These are phyloP conservation scores for Plagiodera versicolora DNA, from an alignment of 2,888 invertebrate genomes.

Conservation along the genomic window DNA sequence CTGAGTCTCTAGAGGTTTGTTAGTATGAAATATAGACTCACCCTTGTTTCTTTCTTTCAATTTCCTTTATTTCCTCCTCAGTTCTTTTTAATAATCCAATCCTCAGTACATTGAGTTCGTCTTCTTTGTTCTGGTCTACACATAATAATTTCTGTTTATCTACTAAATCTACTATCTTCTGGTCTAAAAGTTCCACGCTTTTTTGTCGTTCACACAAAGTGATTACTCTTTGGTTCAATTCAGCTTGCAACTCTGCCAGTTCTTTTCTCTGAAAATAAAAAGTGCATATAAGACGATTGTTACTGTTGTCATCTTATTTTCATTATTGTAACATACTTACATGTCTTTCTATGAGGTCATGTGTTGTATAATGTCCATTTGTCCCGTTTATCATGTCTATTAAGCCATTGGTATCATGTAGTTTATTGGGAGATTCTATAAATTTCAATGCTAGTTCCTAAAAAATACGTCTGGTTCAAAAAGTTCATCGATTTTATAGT, in stretches of 20 bases:
- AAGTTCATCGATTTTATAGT: no score
- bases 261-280: conserved; percentile 66
- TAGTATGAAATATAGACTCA: no score
- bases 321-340: no score
- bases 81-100: conserved; percentile 55
- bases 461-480: conserved; percentile 25
- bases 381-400: conserved; percentile 67
- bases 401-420: conserved; percentile 64
- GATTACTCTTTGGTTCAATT: conserved; percentile 65
- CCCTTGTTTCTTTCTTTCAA: conserved; percentile 59
- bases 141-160: conserved; percentile 59
- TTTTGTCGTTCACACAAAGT: conserved; percentile 65
- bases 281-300: no score
- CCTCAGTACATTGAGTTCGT: conserved; percentile 50
- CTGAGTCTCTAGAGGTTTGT: no score
- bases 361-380: conserved; percentile 68
- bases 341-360: conserved; percentile 71
- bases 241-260: conserved; percentile 68
- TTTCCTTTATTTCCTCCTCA: conserved; percentile 57
- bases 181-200: conserved; percentile 71
- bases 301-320: no score
- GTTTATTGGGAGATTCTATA: conserved; percentile 58
- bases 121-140: conserved; percentile 32
- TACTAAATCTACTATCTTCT: conserved; percentile 67
- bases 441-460: conserved; percentile 61